Base-by-base conservation (phyloP, 2,113 vertebrate genomes). In the Cyprinodon brontotheroides region DNA sequence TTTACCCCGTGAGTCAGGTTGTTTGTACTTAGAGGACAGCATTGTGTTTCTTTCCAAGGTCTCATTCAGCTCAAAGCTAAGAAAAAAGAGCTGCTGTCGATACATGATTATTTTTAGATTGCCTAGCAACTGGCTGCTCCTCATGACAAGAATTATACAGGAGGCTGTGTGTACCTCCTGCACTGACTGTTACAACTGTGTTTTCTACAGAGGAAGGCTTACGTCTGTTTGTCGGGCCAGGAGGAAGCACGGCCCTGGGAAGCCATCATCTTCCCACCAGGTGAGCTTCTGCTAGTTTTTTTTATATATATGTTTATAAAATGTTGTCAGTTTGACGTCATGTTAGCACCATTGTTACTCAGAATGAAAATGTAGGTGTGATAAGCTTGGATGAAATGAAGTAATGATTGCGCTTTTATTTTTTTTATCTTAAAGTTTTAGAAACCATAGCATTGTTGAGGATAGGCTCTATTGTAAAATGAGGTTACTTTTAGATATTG, bases 191-290 rank as follows among this genome's bases (percentile, higher is more conserved):
- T 40, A 61, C 53, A 29, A 66, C 50, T 70, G 20, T 81, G 48
- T 88, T 63, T 83, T 66, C 96, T 96, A 73, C 94, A 99, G 97
- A 99, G 91, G 98, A 99, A 93, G 98, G 98, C 37, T 89, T 99
- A 79, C 96, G 98, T 65, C 89, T 99, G 74, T 99, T 99, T 92
- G 98, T 99, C 14, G 97, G 97, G 29, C 97, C 97, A 50, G 98
- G 97, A 40, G 98, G 98, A 78, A 97, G 97, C 65, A 97, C 98
- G n/a, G 95, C 96, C 45, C 95, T 99, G 9, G 97, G 97, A 83
- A 97, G 95, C 88, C 97, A 97, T 87, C 96, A 97, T 80, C 91
- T 94, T 64, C 94, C 93, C 73, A 95, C 96, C 81, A 97, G 98
- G 98, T 98, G 92, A 77, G 92, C 15, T 4, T 36, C 47, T 39